Evolutionary conservation across 2,113 vertebrate genomes (phyloP), one percentile per base, ranked within the genome.

Genomic region (Myodes glareolus): DNA sequence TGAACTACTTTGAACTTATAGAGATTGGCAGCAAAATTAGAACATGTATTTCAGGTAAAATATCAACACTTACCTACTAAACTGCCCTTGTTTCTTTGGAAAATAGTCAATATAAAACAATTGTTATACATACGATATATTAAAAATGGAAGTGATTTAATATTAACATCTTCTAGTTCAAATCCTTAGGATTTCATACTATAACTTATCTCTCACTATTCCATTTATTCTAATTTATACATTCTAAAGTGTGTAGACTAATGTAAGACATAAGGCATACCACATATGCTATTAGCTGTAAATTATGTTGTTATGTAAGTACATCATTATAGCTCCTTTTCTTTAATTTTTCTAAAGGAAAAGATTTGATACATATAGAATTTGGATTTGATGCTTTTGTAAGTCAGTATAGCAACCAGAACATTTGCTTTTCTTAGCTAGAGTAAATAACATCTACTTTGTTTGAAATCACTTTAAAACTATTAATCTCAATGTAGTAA

Each of bases 381-480:
- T 50, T 52, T 95, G 55, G 63, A 95, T 94, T 67, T 47, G 27
- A 65, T 85, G 4, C 5, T 87, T 90, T 86, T 84, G 5, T 84
- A 94, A 72, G 45, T 55, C 42, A 76, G 0, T 72, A 29, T 36
- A 87, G 39, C 50, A 80, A 61, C 50, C 16, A 75, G 91, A 81
- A 70, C 33, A 80, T 78, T 87, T 68, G 0, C 11, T 94, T 91
- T 67, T 61, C 92, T 96, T 82, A 47, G n/a, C 29, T 80, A 25
- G 91, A 42, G 97, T 98, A 97, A 96, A 95, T 91, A 95, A 73
- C 13, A 96, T 47, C 67, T 94, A 92, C 63, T 61, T 33, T 75
- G 33, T 58, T 96, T 95, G 25, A 78, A 84, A 19, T 55, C 70
- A 23, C 63, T 68, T 96, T 89, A 81, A 90, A 75, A 67, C 70